phyloP scores from a whole-genome alignment of 2,797 vertebrate species.

The Delichon dasypus region DNA sequence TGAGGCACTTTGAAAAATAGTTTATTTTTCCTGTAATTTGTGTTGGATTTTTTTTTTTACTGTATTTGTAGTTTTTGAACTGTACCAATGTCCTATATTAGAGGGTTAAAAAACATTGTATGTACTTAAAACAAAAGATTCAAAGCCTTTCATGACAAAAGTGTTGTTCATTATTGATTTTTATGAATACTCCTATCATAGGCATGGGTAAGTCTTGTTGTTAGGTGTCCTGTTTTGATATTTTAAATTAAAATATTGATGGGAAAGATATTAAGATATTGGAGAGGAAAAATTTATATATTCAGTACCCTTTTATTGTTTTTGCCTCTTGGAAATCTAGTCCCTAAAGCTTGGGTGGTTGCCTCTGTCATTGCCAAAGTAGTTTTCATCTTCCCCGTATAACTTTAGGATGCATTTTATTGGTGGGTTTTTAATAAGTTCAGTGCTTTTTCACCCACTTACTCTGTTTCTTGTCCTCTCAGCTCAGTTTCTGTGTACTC shows the following conservation, averaged over 20 bases:
- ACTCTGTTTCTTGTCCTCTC: neutral
- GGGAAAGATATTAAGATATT: neutral
- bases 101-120: neutral
- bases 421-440: neutral
- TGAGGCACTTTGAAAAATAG: neutral
- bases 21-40: neutral
- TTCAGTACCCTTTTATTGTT: neutral
- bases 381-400: neutral
- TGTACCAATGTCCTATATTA: neutral
- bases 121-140: neutral
- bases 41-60: neutral
- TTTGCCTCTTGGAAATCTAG: neutral
- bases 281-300: neutral
- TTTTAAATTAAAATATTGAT: neutral
- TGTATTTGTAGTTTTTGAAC: neutral
- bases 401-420: neutral
- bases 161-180: neutral
- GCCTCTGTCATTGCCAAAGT: neutral
- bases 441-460: neutral
- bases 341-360: neutral
- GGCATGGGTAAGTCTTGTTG: neutral
- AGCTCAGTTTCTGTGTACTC: neutral
- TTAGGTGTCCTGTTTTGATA: neutral
- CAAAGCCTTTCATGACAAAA: neutral
- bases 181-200: neutral